Evolutionary conservation across 2,888 invertebrate genomes (phyloP).

Genomic region (Torymus texanus): DNA sequence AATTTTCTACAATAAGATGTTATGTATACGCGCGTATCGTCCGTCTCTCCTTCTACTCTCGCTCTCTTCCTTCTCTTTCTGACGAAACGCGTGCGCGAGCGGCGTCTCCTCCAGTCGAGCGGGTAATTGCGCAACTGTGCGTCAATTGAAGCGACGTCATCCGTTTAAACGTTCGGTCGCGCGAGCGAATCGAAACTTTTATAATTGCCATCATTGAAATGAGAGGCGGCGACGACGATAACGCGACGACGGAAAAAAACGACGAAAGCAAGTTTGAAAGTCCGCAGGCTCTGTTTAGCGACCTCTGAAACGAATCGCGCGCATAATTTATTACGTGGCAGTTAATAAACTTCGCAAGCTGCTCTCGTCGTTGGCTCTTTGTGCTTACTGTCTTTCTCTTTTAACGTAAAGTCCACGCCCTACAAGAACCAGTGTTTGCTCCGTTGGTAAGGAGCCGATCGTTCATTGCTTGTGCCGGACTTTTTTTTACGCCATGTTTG

Average conservation of each 20-base stretch:
- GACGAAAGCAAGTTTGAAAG: not conserved
- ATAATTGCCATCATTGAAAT: conserved; percentile 34
- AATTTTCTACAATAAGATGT: conserved; percentile 30
- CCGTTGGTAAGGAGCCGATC: not conserved
- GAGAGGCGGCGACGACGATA: not conserved
- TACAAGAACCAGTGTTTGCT: conserved; percentile 15
- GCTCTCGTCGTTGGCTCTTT: not conserved
- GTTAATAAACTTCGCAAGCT: not conserved
- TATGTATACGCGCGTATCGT: not conserved
- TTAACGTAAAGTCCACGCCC: conserved; percentile 8
- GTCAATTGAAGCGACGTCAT: conserved; percentile 40
- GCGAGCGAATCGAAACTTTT: conserved; percentile 43
- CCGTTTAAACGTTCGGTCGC: conserved; percentile 25
- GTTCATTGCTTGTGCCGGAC: not conserved
- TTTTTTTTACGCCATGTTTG: not conserved
- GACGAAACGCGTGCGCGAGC: not conserved
- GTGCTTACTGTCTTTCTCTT: not conserved
- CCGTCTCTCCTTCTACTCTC: too few relatives aligned
- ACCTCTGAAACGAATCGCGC: conserved; percentile 2
- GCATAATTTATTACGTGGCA: conserved; percentile 16
- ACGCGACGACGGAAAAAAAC: not conserved
- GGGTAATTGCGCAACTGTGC: conserved; percentile 33
- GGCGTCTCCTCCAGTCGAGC: not conserved
- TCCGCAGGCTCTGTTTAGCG: not conserved
- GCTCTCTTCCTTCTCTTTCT: not conserved